Base-by-base conservation (phyloP, 2,888 invertebrate species). In the Sarcophaga rosellei region DNA sequence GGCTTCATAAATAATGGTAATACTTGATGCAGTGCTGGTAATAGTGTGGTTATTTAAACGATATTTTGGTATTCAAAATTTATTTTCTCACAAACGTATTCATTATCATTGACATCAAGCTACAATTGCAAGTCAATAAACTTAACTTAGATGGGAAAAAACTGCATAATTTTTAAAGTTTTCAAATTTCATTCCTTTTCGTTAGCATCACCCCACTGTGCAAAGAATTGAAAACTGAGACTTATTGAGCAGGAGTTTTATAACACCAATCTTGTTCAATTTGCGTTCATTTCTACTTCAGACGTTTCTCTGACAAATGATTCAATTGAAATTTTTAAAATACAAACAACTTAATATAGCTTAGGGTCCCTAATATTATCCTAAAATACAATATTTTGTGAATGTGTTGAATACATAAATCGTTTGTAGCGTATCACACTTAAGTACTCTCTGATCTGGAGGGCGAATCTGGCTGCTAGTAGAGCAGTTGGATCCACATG, bases 1-100 rank as follows among this genome's bases (percentile, higher is more conserved):
- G 21, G 6, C 61, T 20, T 61, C 15, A 53, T n/a, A n/a, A 20
- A 44, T 45, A 35, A 79, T 74, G 62, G 61, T 69, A 62, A 69
- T 68, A 10, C 4, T 23, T n/a, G 0, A 11, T 53, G 23, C 35
- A 66, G 17, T 66, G 35, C 2, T 10, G 45, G 12, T 45, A 44
- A 76, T 66, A 68, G 59, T 76, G 66, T 35, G 35, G 10, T 10
- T 35, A 10, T 1, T 35, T 35, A 10, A 35, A 35, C 35, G 35
- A 35, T 35, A 17, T 53, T 53, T 53, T 15, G 3, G 53, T 4
- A 17, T 53, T 10, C 53, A 53, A 12, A 53, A 53, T 4, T 53
- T 1, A 15, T 53, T 12, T 53, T 53, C 1, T 53, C 17, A 53
- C 15, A 53, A 53, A 53, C 53, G 15, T 4, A 17, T 53, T 53